These are phyloP conservation scores for Drosophila orosa DNA, from an alignment of 1,140 invertebrate genomes.

Conservation along the genomic window DNA sequence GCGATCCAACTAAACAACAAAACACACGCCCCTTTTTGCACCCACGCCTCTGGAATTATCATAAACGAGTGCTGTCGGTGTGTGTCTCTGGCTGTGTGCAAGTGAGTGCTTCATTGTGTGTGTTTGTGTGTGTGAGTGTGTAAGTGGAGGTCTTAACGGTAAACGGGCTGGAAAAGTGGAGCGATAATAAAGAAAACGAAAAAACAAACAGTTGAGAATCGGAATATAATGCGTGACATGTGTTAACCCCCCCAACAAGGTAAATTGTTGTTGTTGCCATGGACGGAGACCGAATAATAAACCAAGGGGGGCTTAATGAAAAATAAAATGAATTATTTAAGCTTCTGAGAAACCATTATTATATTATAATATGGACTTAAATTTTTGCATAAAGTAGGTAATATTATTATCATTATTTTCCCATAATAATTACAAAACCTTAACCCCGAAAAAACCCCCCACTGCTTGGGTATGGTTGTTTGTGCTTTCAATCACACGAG, in stretches of 20 bases:
- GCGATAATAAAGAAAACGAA: constrained; percentile 30
- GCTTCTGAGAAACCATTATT: background rate
- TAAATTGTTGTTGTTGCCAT: constrained; percentile 49
- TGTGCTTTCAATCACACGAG: constrained; percentile 59
- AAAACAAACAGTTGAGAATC: constrained; percentile 28
- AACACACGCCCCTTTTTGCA: constrained; percentile 30
- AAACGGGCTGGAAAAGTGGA: constrained; percentile 36
- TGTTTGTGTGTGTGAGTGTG: constrained; percentile 4
- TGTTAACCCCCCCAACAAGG: constrained; percentile 43
- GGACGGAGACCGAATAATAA: background rate
- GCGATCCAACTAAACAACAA: constrained; percentile 24
- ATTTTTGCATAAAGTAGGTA: background rate
- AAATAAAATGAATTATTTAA: background rate
- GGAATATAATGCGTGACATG: constrained; percentile 54
- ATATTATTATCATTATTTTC: background rate
- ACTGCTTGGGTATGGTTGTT: constrained; percentile 11
- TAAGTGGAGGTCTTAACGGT: constrained; percentile 46
- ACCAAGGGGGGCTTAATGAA: background rate
- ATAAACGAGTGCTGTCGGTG: constrained; percentile 35
- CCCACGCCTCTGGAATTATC: constrained; percentile 45
- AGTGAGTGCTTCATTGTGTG: constrained; percentile 34
- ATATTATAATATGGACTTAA: background rate
- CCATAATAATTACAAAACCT: background rate
- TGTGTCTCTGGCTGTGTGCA: constrained; percentile 16
- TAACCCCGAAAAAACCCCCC: background rate